These are phyloP conservation scores for Spisula subtruncata DNA, from an alignment of 2,888 invertebrate species.

Conservation along the genomic window DNA sequence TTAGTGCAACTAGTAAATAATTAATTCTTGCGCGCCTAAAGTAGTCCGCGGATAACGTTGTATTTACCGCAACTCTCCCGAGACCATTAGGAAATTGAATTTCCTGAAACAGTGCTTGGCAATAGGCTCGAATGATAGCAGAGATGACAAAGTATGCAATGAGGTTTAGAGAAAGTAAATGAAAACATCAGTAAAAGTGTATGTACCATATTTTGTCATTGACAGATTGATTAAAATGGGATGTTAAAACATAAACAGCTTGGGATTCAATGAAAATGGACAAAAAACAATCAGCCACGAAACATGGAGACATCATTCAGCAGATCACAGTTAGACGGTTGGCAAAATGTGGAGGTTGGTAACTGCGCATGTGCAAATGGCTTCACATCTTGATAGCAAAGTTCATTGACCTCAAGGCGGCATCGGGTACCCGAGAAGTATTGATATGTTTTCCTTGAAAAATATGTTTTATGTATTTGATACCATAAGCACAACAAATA, in stretches of 20 bases:
- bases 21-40: conserved; percentile 66
- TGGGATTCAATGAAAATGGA: conserved; percentile 14
- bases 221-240: conserved; percentile 32
- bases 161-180: conserved; percentile 45
- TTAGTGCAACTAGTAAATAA: conserved; percentile 62
- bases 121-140: conserved; percentile 50
- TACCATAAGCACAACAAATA: too few relatives aligned
- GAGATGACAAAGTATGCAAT: conserved; percentile 54
- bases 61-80: conserved; percentile 69
- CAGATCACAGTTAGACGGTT: neutral
- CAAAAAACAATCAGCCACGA: neutral
- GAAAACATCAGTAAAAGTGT: conserved; percentile 53
- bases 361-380: neutral
- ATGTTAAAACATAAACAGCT: conserved; percentile 7
- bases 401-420: neutral
- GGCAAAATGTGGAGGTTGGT: neutral
- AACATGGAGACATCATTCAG: neutral
- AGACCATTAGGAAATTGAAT: conserved; percentile 77
- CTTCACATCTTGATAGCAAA: neutral
- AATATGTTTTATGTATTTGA: too few relatives aligned
- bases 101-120: conserved; percentile 68
- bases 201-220: conserved; percentile 39
- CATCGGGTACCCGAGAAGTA: too few relatives aligned
- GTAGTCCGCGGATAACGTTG: conserved; percentile 60
- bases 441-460: too few relatives aligned